Base-by-base conservation (phyloP, 35 echinoderm and acorn worm genomes). In the Amphiura filiformis region DNA sequence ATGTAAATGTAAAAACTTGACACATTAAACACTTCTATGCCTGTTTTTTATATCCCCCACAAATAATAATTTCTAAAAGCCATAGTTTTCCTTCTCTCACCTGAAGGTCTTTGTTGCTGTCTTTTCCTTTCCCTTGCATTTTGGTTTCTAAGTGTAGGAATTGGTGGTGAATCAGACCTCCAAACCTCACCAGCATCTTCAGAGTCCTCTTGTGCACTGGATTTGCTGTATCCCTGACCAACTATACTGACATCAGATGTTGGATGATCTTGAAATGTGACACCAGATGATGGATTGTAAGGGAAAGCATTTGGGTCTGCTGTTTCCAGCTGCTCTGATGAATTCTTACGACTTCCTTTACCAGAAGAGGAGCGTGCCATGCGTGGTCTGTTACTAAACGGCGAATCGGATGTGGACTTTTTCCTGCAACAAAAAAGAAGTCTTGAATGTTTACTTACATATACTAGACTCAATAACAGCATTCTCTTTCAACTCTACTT, bases 171-270 rank as follows among this genome's bases (percentile, higher is more conserved):
- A 56, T 82, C 39, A 37, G 78, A 91, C 37, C 89, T 81, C 57
- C 37, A 87, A 23, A 82, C 56, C 18, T 76, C 83, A 37, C 18
- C 38, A 44, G 30, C 85, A 75, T 36, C 57, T n/a, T n/a, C n/a
- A n/a, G n/a, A n/a, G 11, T 35, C 56, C 36, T 41, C 80, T 30
- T 26, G 39, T 14, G 86, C 86, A 34, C 84, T 41, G 7, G 83
- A 44, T 26, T 78, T 89, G 5, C 78, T 65, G 64, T 95, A 99
- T 7, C 93, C 96, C 42, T 93, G 90, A 14, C 96, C 96, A 26
- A 99, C 84, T 76, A 99, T 88, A 61, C 93, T 99, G 20, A 99
- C 96, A 81, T 99, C 90, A 7, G 96, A 91, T n/a, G 89, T 99
- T 4, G 79, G 34, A 34, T 95, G 92, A 75, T 90, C 87, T 40